Conservation (phyloP, 1,140 invertebrate genomes). For the Campoletis sonorensis region DNA sequence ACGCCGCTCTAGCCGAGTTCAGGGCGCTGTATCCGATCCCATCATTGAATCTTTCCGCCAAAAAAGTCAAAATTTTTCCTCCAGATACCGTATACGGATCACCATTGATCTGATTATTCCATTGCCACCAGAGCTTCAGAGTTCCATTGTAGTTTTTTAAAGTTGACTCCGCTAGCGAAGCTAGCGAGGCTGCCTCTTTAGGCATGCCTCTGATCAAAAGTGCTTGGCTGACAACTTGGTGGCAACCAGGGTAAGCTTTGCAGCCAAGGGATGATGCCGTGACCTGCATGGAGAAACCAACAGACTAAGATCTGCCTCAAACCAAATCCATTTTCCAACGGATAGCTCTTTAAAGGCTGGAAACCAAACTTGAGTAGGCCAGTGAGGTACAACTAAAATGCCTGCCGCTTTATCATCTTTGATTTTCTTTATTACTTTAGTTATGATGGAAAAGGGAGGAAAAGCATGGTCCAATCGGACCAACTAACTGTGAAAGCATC, state of each 20-base stretch:
- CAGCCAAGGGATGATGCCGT: slow-evolving; percentile 44
- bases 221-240: slow-evolving; percentile 24
- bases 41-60: background rate
- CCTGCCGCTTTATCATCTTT: slow-evolving; percentile 51
- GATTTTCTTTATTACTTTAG: slow-evolving; percentile 55
- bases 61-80: background rate
- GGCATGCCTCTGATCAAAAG: slow-evolving; percentile 16
- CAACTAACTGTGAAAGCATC: slow-evolving; percentile 54
- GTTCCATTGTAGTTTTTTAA: slow-evolving; percentile 2
- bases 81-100: slow-evolving; percentile 4
- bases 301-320: slow-evolving; percentile 36
- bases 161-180: background rate
- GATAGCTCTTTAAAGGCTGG: slow-evolving; percentile 48
- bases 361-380: slow-evolving; percentile 51
- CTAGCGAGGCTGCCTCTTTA: slow-evolving; percentile 15
- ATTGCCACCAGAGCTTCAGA: too few species aligned
- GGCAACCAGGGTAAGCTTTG: slow-evolving; percentile 39
- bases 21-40: background rate
- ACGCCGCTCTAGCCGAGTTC: slow-evolving; percentile 38
- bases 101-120: slow-evolving; percentile 18
- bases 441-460: slow-evolving; percentile 57
- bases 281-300: slow-evolving; percentile 45
- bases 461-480: slow-evolving; percentile 51
- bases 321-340: slow-evolving; percentile 14
- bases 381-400: slow-evolving; percentile 59